A percentile compares a stretch with the other conserved stretches of the same genome.
These are phyloP conservation scores for Scortum barcoo DNA, from an alignment of 2,113 vertebrate species.

Conservation along the genomic window DNA sequence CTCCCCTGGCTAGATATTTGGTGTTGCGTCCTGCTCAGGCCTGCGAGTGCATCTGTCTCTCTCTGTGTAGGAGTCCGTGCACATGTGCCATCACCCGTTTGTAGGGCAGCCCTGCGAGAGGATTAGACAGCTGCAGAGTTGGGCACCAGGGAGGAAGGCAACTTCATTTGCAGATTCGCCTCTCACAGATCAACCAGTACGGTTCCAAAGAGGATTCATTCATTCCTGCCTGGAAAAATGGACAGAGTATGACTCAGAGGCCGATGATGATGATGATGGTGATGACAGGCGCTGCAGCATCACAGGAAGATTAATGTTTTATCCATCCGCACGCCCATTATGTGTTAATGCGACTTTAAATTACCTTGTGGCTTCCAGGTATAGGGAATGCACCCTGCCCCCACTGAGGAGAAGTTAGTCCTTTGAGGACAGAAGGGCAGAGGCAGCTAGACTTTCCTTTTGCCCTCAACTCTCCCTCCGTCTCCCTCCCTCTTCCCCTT, in stretches of 20 bases:
- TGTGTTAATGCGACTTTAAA: conserved; percentile 67
- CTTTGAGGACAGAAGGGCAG: conserved; percentile 28
- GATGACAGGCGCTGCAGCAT: conserved; percentile 58
- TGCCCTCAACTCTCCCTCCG: conserved; percentile 12
- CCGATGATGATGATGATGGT: conserved; percentile 35
- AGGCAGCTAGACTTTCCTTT: conserved; percentile 42
- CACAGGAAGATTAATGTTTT: conserved; percentile 67
- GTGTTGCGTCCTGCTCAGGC: conserved; percentile 37
- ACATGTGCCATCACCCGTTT: conserved; percentile 45
- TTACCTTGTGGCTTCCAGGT: conserved; percentile 51
- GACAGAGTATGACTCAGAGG: conserved; percentile 61
- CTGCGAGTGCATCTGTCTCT: conserved; percentile 60
- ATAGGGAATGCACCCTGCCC: conserved; percentile 32
- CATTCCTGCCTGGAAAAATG: conserved; percentile 50
- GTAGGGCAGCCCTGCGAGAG: conserved; percentile 25
- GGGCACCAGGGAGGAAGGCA: conserved; percentile 44
- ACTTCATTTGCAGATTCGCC: conserved; percentile 61
- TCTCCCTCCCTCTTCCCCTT: conserved; percentile 51
- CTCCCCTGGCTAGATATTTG: conserved; percentile 39
- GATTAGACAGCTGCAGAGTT: conserved; percentile 64
- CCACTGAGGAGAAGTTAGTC: conserved; percentile 29
- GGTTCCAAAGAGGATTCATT: conserved; percentile 58
- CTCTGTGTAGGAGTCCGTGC: conserved; percentile 45
- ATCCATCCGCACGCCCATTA: conserved; percentile 64
- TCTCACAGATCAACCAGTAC: conserved; percentile 48